Evolutionary conservation across 1,140 invertebrate species (phyloP).

Genomic region (Neodiprion virginianus): DNA sequence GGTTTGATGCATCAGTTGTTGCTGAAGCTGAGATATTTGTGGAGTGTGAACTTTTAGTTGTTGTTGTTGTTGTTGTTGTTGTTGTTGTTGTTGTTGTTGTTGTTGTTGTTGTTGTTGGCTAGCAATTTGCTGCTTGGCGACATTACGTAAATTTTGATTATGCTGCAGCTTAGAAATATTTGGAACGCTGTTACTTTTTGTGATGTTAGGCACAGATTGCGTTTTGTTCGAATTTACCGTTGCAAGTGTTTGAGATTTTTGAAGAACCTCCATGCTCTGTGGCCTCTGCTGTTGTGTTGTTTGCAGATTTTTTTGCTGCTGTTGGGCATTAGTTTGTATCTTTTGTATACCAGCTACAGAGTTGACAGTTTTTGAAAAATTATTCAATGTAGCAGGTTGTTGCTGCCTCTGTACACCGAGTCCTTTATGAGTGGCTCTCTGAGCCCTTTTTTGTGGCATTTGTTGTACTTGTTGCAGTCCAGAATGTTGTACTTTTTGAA

Average conservation of each 20-base stretch:
- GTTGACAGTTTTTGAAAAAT: slow-evolving; percentile 14
- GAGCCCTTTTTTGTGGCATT: slow-evolving; percentile 14
- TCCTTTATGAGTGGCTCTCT: slow-evolving; percentile 9
- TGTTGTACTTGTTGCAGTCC: background rate
- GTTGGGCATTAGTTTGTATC: slow-evolving; percentile 29
- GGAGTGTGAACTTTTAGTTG: slow-evolving; percentile 5
- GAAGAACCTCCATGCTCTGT: slow-evolving; percentile 31
- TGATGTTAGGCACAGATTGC: slow-evolving; percentile 49
- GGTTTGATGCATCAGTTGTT: slow-evolving; percentile 34
- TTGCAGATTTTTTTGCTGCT: slow-evolving; percentile 16
- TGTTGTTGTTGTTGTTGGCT: slow-evolving; percentile 21
- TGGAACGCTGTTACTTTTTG: slow-evolving; percentile 53
- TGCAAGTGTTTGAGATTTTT: slow-evolving; percentile 43
- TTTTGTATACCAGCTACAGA: slow-evolving; percentile 18
- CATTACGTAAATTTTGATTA: slow-evolving; percentile 32
- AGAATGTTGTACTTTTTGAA: slow-evolving; percentile 20
- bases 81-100: slow-evolving; percentile 16
- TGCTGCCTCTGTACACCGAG: slow-evolving; percentile 10
- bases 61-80: slow-evolving; percentile 34
- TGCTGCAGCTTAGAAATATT: slow-evolving; percentile 42
- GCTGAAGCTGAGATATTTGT: slow-evolving; percentile 20
- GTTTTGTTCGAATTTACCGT: slow-evolving; percentile 32
- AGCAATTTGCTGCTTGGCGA: slow-evolving; percentile 31
- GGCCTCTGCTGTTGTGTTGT: slow-evolving; percentile 34
- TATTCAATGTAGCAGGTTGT: slow-evolving; percentile 1